phyloP scores from a whole-genome alignment of 2,113 vertebrate species.

The Chaetodon auriga region DNA sequence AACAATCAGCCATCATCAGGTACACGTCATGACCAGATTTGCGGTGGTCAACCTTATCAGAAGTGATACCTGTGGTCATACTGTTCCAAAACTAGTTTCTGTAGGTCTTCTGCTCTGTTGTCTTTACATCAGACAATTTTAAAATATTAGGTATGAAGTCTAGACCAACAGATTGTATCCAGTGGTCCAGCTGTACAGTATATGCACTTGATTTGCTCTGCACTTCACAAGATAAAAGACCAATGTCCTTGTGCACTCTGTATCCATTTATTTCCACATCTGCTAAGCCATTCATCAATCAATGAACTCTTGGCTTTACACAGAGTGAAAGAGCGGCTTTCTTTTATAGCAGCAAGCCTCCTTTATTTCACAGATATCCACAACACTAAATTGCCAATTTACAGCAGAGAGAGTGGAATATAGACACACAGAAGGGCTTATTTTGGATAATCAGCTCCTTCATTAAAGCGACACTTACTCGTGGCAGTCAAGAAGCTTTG shows the following conservation, averaged over 20 bases:
- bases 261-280: slow-evolving; percentile 78
- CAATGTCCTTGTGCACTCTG: slow-evolving; percentile 61
- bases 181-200: slow-evolving; percentile 4
- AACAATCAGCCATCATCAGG: slow-evolving; percentile 30
- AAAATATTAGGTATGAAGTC: slow-evolving; percentile 50
- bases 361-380: slow-evolving; percentile 77
- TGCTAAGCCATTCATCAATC: slow-evolving; percentile 82
- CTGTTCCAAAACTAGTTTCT: not conserved
- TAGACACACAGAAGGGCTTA: slow-evolving; percentile 57
- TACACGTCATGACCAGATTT: slow-evolving; percentile 18
- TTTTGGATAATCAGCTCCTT: slow-evolving; percentile 73
- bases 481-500: slow-evolving; percentile 45
- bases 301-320: slow-evolving; percentile 69
- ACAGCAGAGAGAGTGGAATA: slow-evolving; percentile 52
- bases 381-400: slow-evolving; percentile 78
- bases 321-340: slow-evolving; percentile 49
- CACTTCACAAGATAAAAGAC: slow-evolving; percentile 59
- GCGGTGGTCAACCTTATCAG: slow-evolving; percentile 24
- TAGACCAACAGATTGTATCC: slow-evolving; percentile 46
- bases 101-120: not conserved
- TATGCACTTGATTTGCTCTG: slow-evolving; percentile 32
- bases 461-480: slow-evolving; percentile 54
- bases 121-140: slow-evolving; percentile 42
- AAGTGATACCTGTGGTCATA: slow-evolving; percentile 38
- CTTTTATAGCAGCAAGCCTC: slow-evolving; percentile 51